Conservation (phyloP, 2,888 invertebrate species). For the Caenorhabditis sinica region DNA sequence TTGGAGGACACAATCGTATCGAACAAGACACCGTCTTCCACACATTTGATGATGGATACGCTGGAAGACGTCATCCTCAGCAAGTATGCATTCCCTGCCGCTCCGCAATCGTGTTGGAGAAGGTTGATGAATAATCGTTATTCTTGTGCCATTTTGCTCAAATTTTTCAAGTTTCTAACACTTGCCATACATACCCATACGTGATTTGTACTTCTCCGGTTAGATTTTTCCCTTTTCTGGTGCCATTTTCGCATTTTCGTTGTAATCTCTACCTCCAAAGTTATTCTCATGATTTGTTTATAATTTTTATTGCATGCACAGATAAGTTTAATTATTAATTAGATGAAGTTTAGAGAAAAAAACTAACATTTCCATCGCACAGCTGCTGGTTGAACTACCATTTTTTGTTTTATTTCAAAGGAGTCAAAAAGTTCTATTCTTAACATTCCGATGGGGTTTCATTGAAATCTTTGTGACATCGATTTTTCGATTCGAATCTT, state of each 20-base stretch:
- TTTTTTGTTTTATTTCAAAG: constrained; percentile 35
- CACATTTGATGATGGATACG: constrained; percentile 88
- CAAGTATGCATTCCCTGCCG: constrained; percentile 83
- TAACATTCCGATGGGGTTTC: background rate
- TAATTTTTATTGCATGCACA: constrained; percentile 52
- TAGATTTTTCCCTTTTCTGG: constrained; percentile 52
- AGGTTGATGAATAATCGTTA: constrained; percentile 36
- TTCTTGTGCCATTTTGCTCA: constrained; percentile 11
- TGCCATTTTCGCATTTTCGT: constrained; percentile 55
- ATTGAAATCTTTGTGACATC: background rate
- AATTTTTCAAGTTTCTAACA: constrained; percentile 27
- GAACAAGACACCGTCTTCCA: constrained; percentile 86
- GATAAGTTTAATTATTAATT: constrained; percentile 21
- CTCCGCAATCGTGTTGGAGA: constrained; percentile 70
- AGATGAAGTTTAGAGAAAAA: constrained; percentile 48
- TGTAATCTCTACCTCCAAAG: constrained; percentile 27
- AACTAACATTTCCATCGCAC: constrained; percentile 1
- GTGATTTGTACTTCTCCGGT: constrained; percentile 36
- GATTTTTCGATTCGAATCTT: background rate
- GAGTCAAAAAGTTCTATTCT: background rate
- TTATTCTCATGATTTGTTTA: constrained; percentile 12
- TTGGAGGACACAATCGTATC: constrained; percentile 90
- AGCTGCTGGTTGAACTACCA: constrained; percentile 21
- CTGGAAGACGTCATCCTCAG: constrained; percentile 86
- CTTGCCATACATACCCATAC: constrained; percentile 45